Percentiles rank a stretch among this genome's conserved stretches.
These are phyloP conservation scores for Brachionus plicatilis DNA, from an alignment of 1,140 invertebrate species.

Conservation along the genomic window DNA sequence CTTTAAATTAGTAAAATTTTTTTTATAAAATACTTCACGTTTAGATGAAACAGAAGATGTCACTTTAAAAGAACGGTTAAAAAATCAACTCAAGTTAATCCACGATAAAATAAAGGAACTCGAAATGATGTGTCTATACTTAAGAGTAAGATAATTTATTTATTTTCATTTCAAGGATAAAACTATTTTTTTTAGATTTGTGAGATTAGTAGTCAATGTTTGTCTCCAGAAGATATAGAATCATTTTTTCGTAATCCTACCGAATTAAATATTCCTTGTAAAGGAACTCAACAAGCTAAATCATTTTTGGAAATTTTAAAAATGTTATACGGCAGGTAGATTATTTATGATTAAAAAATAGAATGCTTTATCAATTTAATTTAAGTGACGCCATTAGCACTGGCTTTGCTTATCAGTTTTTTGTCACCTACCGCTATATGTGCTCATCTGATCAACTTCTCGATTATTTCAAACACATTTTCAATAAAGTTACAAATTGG, in stretches of 20 bases:
- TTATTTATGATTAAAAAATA: not conserved
- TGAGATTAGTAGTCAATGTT: not conserved
- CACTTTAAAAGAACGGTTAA: not conserved
- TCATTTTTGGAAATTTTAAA: conserved; percentile 19
- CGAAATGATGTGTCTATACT: conserved; percentile 7
- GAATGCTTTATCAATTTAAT: not conserved
- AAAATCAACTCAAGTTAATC: conserved; percentile 6
- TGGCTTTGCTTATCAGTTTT: conserved; percentile 40
- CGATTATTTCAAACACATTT: not conserved
- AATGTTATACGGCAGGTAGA: conserved; percentile 15
- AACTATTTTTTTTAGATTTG: not conserved
- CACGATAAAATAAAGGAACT: conserved; percentile 32
- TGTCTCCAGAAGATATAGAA: not conserved
- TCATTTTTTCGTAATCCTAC: not conserved
- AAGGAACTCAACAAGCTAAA: not conserved
- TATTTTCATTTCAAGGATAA: not conserved
- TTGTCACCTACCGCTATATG: conserved; percentile 35
- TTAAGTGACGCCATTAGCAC: conserved; percentile 10
- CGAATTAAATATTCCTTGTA: not conserved
- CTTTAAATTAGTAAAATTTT: not conserved
- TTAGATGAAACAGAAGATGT: not conserved
- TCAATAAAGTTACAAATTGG: not conserved
- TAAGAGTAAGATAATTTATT: not conserved
- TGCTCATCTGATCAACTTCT: not conserved
- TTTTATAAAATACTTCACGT: not conserved